Base-by-base conservation (phyloP, 1,140 invertebrate species). In the Coenobita brevimanus region DNA sequence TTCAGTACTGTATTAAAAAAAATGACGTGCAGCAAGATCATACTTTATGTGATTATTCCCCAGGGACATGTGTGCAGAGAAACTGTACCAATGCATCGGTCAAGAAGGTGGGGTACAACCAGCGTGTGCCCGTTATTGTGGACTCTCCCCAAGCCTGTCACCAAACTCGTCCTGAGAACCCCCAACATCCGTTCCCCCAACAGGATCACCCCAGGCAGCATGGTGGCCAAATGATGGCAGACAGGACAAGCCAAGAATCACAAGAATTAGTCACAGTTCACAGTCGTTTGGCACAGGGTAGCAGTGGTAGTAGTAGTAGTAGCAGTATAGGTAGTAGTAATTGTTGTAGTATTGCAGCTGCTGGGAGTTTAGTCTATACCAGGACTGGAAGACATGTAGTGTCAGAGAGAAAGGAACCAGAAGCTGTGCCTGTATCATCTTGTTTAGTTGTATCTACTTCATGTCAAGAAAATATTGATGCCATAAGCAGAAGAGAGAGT, bases 1-100 rank as follows among this genome's bases (percentile, higher is more conserved):
- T n/a, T n/a, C n/a, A n/a, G n/a, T n/a, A n/a, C n/a, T n/a, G n/a
- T n/a, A n/a, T n/a, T n/a, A n/a, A n/a, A n/a, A n/a, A n/a, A n/a
- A n/a, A n/a, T n/a, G n/a, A n/a, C n/a, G n/a, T n/a, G n/a, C n/a
- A n/a, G n/a, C n/a, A n/a, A n/a, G n/a, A n/a, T n/a, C n/a, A n/a
- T n/a, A n/a, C n/a, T n/a, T n/a, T n/a, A n/a, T n/a, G n/a, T n/a
- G n/a, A n/a, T 33, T 2, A n/a, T 57, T 30, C 38, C 41, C 43
- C 43, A 87, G 85, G 85, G 46, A 87, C 85, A 0, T 87, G 85
- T 73, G 64, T 87, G 38, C 85, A 87, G 67, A 87, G 69, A n/a
- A 81, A 81, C 85, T 87, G 85, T 21, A 57, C 76, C 33, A 87
- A 87, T 71, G 46, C 78, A 0, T 38, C 27, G 4, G 50, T 71